Percentiles rank a stretch among this genome's conserved stretches.
Evolutionary conservation across 2,888 invertebrate genomes (phyloP).

Genomic region (Acronicta psi): DNA sequence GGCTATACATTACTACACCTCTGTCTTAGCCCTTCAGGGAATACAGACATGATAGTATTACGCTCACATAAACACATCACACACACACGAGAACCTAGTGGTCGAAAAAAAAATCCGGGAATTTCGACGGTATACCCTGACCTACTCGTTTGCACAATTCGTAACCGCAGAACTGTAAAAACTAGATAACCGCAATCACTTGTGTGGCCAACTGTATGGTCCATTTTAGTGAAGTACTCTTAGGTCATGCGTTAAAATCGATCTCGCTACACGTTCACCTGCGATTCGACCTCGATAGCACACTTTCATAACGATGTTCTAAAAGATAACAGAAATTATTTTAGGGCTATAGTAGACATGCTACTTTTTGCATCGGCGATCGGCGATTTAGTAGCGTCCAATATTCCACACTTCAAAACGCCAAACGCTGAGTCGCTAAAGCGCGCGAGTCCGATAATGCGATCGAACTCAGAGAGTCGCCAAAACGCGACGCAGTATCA

Average conservation of each 20-base stretch:
- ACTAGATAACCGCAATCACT: conserved; percentile 12
- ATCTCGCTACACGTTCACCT: conserved; percentile 7
- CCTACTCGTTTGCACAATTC: conserved; percentile 21
- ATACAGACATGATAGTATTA: no score
- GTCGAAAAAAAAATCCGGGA: conserved; percentile 5
- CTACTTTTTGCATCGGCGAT: no score
- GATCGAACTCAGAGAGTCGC: no score
- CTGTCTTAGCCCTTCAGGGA: no score
- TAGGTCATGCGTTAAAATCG: conserved; percentile 16
- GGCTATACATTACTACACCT: no score
- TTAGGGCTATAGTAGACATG: no score
- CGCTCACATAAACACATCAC: conserved; percentile 7
- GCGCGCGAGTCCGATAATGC: no score
- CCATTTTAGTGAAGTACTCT: conserved; percentile 6
- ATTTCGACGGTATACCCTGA: neutral
- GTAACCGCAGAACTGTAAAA: conserved; percentile 19
- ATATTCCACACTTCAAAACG: no score
- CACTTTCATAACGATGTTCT: neutral
- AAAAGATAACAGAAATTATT: no score
- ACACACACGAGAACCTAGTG: conserved; percentile 1
- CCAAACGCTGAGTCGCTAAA: no score
- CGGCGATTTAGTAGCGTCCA: no score
- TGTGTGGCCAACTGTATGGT: conserved; percentile 14
- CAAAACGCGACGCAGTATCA: no score
- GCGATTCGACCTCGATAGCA: neutral